Base-by-base conservation (phyloP, 2,113 vertebrate species). In the Chloropsis cyanopogon region DNA sequence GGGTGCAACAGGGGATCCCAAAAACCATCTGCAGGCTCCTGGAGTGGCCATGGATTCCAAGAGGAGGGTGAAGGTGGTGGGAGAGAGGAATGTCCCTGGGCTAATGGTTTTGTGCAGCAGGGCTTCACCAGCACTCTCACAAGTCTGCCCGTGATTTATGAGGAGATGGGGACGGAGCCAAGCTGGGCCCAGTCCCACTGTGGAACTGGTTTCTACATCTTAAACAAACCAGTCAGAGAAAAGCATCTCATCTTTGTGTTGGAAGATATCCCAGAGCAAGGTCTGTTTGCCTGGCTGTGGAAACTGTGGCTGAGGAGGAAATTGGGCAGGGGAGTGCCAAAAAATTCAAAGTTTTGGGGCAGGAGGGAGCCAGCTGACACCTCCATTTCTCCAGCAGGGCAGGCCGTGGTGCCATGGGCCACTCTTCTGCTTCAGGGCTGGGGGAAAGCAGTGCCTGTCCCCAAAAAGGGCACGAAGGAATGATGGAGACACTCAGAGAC, bases 281-380 rank as follows among this genome's bases (percentile, higher is more conserved):
- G 37, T 68, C 92, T 96, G 82, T 76, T 91, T 93, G 93, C 92
- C 87, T 95, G 92, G 33, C 86, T 77, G 86, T 82, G 79, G 90
- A 83, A 92, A 81, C 29, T 20, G 47, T 2, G 33, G 35, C 79
- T 75, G 68, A 57, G 76, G 86, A 86, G 52, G 64, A 68, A 33
- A 52, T 11, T 71, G 44, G 82, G 90, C 91, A 94, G 68, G 31
- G 64, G 29, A 88, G 52, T 1, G 39, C 54, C 24, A 47, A 63
- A 79, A 78, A 46, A 24, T 18, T 14, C 46, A 14, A 23, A 12
- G 19, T 68, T 93, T 88, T 63, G 56, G 59, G 82, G 68, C 54
- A 80, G 53, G 41, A 60, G 12, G 50, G 49, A 50, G 33, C 28
- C 24, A 14, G 65, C 22, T 66, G 84, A 31, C 70, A 47, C 35